Percentiles rank a stretch among this genome's conserved stretches.
These are phyloP conservation scores for Tholera decimalis DNA, from an alignment of 2,888 invertebrate species.

Conservation along the genomic window DNA sequence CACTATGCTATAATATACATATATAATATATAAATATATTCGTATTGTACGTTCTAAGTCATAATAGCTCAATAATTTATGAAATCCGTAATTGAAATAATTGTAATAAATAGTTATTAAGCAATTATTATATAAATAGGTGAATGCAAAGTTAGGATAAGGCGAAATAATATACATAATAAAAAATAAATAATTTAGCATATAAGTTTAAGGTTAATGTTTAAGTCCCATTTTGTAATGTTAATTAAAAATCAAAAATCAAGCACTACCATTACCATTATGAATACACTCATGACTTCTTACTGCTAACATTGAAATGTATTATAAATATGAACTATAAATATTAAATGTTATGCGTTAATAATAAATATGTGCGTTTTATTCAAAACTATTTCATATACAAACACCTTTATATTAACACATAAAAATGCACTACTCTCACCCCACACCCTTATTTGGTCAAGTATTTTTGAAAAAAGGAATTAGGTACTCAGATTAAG, in stretches of 20 bases:
- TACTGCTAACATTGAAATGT: conserved; percentile 91
- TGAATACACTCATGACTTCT: conserved; percentile 91
- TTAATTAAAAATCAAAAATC: conserved; percentile 87
- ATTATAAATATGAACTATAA: conserved; percentile 92
- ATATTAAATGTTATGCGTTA: conserved; percentile 94
- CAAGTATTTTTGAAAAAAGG: too few species aligned
- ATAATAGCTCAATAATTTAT: conserved; percentile 89
- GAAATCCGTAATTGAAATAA: conserved; percentile 75
- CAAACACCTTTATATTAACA: background rate
- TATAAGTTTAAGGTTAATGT: conserved; percentile 72
- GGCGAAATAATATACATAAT: conserved; percentile 79
- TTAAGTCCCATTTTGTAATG: conserved; percentile 91
- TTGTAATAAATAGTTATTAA: conserved; percentile 84
- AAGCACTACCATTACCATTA: conserved; percentile 90
- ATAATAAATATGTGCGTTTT: conserved; percentile 89
- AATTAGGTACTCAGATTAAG: too few species aligned
- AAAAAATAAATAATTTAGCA: conserved; percentile 74
- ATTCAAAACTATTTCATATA: conserved; percentile 64
- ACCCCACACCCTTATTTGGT: background rate
- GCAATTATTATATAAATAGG: conserved; percentile 77
- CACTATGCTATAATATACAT: conserved; percentile 82
- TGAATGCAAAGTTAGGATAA: conserved; percentile 68
- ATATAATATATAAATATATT: conserved; percentile 69
- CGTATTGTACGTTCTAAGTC: conserved; percentile 73
- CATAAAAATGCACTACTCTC: background rate